A percentile compares a stretch with the other conserved stretches of the same genome.
Conservation (phyloP, 2,888 invertebrate genomes). For the Octonoba sinensis region DNA sequence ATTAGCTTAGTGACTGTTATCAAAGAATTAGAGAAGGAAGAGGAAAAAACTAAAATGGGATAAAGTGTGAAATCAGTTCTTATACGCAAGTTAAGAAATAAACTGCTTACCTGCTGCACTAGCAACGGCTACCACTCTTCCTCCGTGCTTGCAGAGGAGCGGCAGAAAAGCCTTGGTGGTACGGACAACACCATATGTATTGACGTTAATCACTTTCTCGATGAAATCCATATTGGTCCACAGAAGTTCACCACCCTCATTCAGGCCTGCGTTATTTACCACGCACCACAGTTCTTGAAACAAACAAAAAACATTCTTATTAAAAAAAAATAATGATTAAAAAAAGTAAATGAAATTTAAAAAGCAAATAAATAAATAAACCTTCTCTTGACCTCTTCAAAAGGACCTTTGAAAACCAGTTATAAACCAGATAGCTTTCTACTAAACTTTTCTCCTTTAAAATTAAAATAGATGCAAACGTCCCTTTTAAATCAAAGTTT, state of each 20-base stretch:
- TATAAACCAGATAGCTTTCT: too few relatives aligned
- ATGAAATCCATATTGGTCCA: slow-evolving; percentile 72
- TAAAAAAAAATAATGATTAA: neutral
- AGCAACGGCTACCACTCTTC: slow-evolving; percentile 69
- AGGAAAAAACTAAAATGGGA: too few relatives aligned
- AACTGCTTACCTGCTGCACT: slow-evolving; percentile 68
- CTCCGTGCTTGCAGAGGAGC: slow-evolving; percentile 67
- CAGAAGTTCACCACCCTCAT: slow-evolving; percentile 72
- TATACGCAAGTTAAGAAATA: too few relatives aligned
- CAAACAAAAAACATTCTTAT: neutral
- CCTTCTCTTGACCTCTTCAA: too few relatives aligned
- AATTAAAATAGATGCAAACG: too few relatives aligned
- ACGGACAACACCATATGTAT: slow-evolving; percentile 69
- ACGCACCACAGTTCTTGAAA: slow-evolving; percentile 73
- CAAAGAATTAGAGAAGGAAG: too few relatives aligned
- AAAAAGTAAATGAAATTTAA: neutral
- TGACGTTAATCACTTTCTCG: slow-evolving; percentile 68
- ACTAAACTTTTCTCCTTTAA: too few relatives aligned
- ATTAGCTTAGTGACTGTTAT: too few relatives aligned
- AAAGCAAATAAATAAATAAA: neutral
- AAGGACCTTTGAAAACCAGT: too few relatives aligned
- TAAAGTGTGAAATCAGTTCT: too few relatives aligned
- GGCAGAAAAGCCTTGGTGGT: slow-evolving; percentile 70
- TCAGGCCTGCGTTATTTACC: slow-evolving; percentile 75
- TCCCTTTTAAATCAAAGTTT: too few relatives aligned